Evolutionary conservation across 2,113 vertebrate species (phyloP).

Genomic region (Muntiacus reevesi): DNA sequence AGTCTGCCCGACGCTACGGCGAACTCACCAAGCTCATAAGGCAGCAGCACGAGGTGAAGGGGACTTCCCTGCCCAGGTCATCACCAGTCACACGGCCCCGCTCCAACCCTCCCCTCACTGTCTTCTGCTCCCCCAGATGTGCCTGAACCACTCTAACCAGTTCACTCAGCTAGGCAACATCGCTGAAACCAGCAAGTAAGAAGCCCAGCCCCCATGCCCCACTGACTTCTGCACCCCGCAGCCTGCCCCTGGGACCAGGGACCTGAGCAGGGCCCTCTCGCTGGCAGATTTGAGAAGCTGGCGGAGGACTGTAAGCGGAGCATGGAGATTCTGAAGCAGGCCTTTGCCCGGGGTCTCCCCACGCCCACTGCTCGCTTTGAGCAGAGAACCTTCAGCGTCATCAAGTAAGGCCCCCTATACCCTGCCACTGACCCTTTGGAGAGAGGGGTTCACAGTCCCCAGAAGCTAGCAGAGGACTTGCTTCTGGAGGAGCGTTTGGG

Average conservation of each 20-base stretch:
- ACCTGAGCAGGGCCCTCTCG: not conserved
- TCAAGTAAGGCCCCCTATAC: conserved; percentile 82
- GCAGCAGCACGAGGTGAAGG: conserved; percentile 88
- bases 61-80: fast-evolving
- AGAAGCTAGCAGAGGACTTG: not conserved
- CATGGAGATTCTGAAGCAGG: conserved; percentile 87
- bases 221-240: not conserved
- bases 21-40: conserved; percentile 87
- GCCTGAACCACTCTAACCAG: conserved; percentile 85
- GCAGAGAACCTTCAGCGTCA: conserved; percentile 88
- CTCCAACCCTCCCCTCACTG: not conserved
- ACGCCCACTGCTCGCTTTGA: conserved; percentile 86
- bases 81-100: fast-evolving
- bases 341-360: conserved; percentile 84
- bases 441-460: not conserved
- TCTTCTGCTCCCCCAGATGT: conserved; percentile 83
- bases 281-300: conserved; percentile 87
- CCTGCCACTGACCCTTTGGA: not conserved
- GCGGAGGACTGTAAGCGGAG: conserved; percentile 86
- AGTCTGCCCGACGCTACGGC: conserved; percentile 83
- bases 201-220: fast-evolving
- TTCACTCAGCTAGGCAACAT: conserved; percentile 89
- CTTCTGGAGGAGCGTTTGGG: not conserved
- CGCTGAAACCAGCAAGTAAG: conserved; percentile 89
- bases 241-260: not conserved